phyloP scores from a whole-genome alignment of 1,140 invertebrate genomes.

The Apis laboriosa region DNA sequence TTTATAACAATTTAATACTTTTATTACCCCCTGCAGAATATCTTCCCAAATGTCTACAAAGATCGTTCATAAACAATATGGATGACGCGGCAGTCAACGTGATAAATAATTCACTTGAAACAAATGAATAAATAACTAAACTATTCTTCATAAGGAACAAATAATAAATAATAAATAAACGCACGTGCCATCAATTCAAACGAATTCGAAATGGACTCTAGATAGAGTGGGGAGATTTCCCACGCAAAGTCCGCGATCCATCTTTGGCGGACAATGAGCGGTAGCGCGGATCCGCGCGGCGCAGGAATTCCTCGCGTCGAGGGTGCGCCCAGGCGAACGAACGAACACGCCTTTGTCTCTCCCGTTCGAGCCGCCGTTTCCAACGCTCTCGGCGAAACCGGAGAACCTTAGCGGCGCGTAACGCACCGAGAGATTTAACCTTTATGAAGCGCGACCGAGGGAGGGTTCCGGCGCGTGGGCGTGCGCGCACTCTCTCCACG shows the following conservation, averaged over 20 bases:
- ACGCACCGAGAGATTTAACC: slow-evolving; percentile 67
- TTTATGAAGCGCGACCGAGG: slow-evolving; percentile 53
- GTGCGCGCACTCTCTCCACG: no score
- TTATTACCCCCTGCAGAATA: no score
- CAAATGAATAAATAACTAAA: no score
- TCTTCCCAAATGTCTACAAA: no score
- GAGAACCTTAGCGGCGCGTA: slow-evolving; percentile 57
- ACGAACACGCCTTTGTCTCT: slow-evolving; percentile 62
- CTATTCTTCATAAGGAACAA: no score
- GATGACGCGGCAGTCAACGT: no score
- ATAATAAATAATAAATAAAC: no score
- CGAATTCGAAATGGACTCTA: no score
- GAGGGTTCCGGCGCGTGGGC: slow-evolving; percentile 1
- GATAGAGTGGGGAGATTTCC: slow-evolving; percentile 9
- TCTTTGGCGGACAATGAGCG: slow-evolving; percentile 45
- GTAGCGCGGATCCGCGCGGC: slow-evolving; percentile 24
- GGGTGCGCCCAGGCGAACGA: slow-evolving; percentile 53
- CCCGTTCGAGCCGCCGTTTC: slow-evolving; percentile 54
- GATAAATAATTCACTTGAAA: no score
- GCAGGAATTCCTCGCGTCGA: slow-evolving; percentile 56
- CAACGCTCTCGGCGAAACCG: slow-evolving; percentile 52
- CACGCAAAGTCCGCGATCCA: slow-evolving; percentile 42
- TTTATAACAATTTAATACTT: no score
- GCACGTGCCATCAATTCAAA: no score
- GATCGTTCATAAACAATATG: no score